These are phyloP conservation scores for Latrodectus elegans DNA, from an alignment of 2,888 invertebrate species.

Conservation along the genomic window DNA sequence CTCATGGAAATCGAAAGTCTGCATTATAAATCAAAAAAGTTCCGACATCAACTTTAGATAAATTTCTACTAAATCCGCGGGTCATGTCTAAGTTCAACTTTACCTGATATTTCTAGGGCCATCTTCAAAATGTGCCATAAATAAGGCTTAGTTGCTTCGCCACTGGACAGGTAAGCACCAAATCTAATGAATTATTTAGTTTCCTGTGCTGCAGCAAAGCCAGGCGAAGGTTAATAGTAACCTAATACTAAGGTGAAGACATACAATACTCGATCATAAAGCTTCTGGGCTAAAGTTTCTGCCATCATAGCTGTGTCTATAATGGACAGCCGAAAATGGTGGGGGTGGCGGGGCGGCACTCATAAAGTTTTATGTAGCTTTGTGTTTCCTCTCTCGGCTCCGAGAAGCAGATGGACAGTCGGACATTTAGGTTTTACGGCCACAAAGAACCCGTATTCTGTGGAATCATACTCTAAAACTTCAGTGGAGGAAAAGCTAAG, in stretches of 20 bases:
- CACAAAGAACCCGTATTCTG: neutral
- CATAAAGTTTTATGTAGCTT: neutral
- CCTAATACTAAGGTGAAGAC: slow-evolving; percentile 22
- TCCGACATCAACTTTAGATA: neutral
- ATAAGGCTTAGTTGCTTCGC: slow-evolving; percentile 7
- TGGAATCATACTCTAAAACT: neutral
- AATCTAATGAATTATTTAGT: slow-evolving; percentile 28
- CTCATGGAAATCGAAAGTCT: neutral
- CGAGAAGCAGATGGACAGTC: neutral
- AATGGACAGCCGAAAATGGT: slow-evolving; percentile 11
- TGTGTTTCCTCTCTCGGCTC: neutral
- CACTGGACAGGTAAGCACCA: neutral
- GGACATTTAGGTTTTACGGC: neutral
- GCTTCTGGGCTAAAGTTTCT: neutral
- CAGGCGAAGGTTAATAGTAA: slow-evolving; percentile 6
- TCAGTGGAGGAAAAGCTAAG: neutral
- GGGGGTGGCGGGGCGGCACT: neutral
- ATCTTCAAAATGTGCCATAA: slow-evolving; percentile 7
- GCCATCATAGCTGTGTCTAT: neutral
- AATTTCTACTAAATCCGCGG: neutral
- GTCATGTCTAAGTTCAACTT: neutral
- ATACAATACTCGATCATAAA: slow-evolving; percentile 19
- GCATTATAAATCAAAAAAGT: neutral
- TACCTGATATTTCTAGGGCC: neutral
- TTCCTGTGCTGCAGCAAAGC: neutral